These are phyloP conservation scores for Phrynocephalus guinanensis DNA, from an alignment of 2,797 vertebrate species.

Conservation along the genomic window DNA sequence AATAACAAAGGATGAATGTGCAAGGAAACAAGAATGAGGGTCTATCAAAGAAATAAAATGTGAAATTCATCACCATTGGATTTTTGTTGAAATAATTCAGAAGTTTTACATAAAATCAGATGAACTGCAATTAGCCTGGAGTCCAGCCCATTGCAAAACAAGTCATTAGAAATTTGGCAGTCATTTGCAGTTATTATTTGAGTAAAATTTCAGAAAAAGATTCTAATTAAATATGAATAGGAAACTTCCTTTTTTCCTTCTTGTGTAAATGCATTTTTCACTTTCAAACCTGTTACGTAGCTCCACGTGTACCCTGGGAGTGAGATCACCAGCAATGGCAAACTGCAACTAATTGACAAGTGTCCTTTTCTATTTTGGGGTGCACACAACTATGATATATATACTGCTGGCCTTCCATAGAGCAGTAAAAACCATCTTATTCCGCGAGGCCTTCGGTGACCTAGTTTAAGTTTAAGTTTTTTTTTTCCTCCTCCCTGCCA, in stretches of 20 bases:
- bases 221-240: not conserved
- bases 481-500: no score
- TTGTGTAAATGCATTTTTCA: not conserved
- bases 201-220: not conserved
- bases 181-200: not conserved
- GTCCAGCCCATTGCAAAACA: not conserved
- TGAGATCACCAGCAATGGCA: no score
- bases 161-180: not conserved
- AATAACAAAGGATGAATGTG: not conserved
- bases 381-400: no score
- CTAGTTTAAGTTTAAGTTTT: no score
- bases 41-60: not conserved
- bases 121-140: not conserved
- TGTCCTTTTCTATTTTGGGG: no score
- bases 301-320: no score
- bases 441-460: no score
- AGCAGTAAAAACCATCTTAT: no score
- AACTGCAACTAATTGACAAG: no score
- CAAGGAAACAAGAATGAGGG: not conserved
- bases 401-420: no score
- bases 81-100: not conserved
- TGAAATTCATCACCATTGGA: not conserved
- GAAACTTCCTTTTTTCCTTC: not conserved
- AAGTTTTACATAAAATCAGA: not conserved
- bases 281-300: not conserved